A percentile compares a stretch with the other conserved stretches of the same genome.
These are phyloP conservation scores for Amia ocellicauda DNA, from an alignment of 2,113 vertebrate species.

Conservation along the genomic window DNA sequence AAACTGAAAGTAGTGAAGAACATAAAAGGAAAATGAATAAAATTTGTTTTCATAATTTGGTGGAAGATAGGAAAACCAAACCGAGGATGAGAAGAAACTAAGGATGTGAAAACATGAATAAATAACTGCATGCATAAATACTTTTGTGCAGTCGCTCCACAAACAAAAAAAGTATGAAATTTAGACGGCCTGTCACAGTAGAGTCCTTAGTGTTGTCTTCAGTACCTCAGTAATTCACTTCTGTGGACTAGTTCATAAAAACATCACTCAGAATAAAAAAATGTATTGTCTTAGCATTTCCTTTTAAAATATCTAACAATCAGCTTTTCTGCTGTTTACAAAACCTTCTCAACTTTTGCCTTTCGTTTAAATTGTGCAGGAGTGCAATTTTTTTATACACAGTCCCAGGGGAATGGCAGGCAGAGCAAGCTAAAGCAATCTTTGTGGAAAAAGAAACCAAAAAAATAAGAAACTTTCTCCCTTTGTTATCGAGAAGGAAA, in stretches of 20 bases:
- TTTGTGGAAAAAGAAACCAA: slow-evolving; percentile 27
- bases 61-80: too few species aligned
- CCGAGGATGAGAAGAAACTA: too few species aligned
- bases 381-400: slow-evolving; percentile 36
- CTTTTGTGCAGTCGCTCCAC: too few species aligned
- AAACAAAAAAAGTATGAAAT: too few species aligned
- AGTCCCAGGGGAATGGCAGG: slow-evolving; percentile 40
- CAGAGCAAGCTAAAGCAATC: slow-evolving; percentile 39
- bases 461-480: slow-evolving; percentile 41
- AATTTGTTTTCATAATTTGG: too few species aligned
- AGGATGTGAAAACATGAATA: slow-evolving; percentile 44
- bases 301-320: slow-evolving; percentile 49
- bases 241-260: slow-evolving; percentile 44
- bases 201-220: slow-evolving; percentile 30
- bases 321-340: slow-evolving; percentile 47
- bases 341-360: slow-evolving; percentile 43
- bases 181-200: slow-evolving; percentile 38
- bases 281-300: slow-evolving; percentile 24
- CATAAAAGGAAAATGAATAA: too few species aligned
- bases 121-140: slow-evolving; percentile 40
- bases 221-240: slow-evolving; percentile 21
- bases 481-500: slow-evolving; percentile 42
- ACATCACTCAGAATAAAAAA: slow-evolving; percentile 33
- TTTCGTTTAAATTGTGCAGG: slow-evolving; percentile 53
- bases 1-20: too few species aligned